A percentile compares a stretch with the other conserved stretches of the same genome.
Conservation (phyloP, 2,888 invertebrate genomes). For the Agrochola lota region DNA sequence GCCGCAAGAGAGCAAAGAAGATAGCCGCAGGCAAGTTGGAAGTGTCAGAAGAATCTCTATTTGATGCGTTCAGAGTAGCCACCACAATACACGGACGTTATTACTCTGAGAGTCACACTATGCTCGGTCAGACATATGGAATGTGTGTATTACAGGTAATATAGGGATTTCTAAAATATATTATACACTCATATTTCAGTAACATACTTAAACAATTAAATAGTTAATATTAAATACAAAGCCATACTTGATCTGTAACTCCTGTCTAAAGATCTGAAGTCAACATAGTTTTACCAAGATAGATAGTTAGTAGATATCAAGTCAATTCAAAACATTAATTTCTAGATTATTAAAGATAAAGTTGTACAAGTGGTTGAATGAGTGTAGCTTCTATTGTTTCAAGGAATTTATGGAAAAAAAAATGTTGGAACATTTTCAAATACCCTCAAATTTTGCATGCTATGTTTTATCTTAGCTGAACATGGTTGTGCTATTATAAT, state of each 20-base stretch:
- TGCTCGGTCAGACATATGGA: slow-evolving; percentile 99
- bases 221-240: not conserved
- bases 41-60: slow-evolving; percentile 98
- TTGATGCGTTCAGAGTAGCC: slow-evolving; percentile 98
- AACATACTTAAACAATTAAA: not conserved
- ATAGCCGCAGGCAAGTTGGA: slow-evolving; percentile 96
- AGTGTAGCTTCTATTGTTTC: too few relatives aligned
- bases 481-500: too few relatives aligned
- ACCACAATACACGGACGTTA: slow-evolving; percentile 99
- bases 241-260: not conserved
- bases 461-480: too few relatives aligned
- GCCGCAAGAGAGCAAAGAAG: slow-evolving; percentile 98
- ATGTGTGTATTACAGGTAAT: slow-evolving; percentile 97
- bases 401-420: too few relatives aligned
- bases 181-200: not conserved
- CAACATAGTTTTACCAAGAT: not conserved
- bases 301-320: too few relatives aligned
- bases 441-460: too few relatives aligned
- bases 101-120: slow-evolving; percentile 99
- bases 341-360: too few relatives aligned
- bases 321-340: too few relatives aligned
- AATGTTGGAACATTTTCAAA: too few relatives aligned
- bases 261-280: not conserved
- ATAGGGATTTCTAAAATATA: not conserved
- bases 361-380: too few relatives aligned